Evolutionary conservation across 2,113 vertebrate species (phyloP), one percentile per base, ranked within the genome.

Genomic region (Collichthys lucidus): DNA sequence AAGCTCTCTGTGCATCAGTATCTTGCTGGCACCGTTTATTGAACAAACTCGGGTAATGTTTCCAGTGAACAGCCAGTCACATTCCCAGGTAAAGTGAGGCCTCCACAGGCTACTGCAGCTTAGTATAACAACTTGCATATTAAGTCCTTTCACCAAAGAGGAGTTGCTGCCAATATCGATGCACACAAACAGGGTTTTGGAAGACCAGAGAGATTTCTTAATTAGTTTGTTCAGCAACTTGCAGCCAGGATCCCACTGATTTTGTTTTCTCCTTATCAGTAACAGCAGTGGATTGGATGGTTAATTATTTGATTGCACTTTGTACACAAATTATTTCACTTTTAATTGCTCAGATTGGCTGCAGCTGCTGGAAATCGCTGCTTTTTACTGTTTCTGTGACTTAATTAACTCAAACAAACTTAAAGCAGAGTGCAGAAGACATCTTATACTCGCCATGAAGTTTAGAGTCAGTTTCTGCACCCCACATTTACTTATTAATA

Each of bases 241-340:
- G 31, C 24, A 77, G 42, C 16, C 14, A 40, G 24, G 40, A 71
- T 80, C 65, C 49, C 46, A 22, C 56, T 57, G 55, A 75, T 79
- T 77, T 61, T 31, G 31, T 77, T 80, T 79, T 73, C 20, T 53
- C 17, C 74, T 26, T 55, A 57, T 60, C 31, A 19, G 31, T 63
- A 22, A 56, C 65, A 19, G 46, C 72, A 53, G 6, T 15, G 35
- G 52, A 81, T 81, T 72, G 15, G 62, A 83, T 78, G 31, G 61
- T 68, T 79, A 63, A 73, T 74, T 77, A 74, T 74, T 77, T 75
- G 55, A 63, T 64, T 26, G 46, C 47, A 59, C 56, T 79, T 47
- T 72, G 49, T 24, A 20, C 46, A 72, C 15, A 67, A 66, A 69
- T 57, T 72, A 55, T 76, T 62, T 82, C 12, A 52, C 35, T 63